Base-by-base conservation (phyloP, 92 coral and sea anemone species). In the Porites divaricata region DNA sequence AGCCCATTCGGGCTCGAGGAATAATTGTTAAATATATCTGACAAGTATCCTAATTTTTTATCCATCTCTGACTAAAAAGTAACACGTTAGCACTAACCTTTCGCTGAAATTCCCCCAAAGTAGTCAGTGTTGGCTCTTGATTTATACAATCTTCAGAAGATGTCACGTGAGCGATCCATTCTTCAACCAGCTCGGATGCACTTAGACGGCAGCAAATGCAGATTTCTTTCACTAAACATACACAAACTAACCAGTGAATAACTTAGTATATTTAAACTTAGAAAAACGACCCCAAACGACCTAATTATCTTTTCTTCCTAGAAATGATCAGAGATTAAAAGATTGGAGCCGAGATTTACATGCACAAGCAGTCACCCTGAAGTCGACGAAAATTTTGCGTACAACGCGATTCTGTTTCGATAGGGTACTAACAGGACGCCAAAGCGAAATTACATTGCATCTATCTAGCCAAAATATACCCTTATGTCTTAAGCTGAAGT, bases 141-240 rank as follows among this genome's bases (percentile, higher is more conserved):
- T 79, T 35, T 4, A 35, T 75, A 9, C 85, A n/a, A 26, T 68
- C 64, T 14, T 75, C 53, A 4, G 86, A 73, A 4, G 86, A 73
- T 24, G 92, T 83, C 0, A 90, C 88, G 81, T 91, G 83, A 7
- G 99, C 91, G 20, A 96, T 76, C 99, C 99, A 96, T 84, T 90
- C 98, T 19, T 88, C 92, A 13, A 91, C 91, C 9, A 96, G 65
- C 50, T 87, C 91, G 3, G 73, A 54, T 15, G 98, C 95, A 14
- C 61, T 68, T 78, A 92, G 77, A 50, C 80, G 86, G 78, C 84
- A 78, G 15, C 63, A 10, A 14, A 23, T 9, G 84, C 98, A 96
- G 23, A 96, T 88, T 52, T 92, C 96, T 88, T 94, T 96, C 76
- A 96, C 99, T 96, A 77, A 57, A 50, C 23, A 9, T 59, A 28